These are phyloP conservation scores for Melanotaenia maccullochi DNA, from an alignment of 2,797 vertebrate species.

Conservation along the genomic window DNA sequence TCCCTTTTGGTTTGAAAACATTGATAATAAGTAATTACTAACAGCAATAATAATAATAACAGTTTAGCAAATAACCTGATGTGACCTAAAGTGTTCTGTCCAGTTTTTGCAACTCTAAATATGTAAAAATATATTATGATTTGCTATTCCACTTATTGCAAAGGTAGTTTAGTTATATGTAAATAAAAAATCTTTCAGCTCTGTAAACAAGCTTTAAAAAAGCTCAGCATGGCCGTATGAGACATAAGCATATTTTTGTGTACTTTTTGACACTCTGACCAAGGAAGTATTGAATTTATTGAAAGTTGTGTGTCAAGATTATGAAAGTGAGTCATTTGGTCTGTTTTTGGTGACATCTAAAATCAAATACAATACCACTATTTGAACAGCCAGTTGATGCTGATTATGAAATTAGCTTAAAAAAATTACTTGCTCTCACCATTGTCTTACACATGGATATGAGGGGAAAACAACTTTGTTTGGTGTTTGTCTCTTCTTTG, in stretches of 20 bases:
- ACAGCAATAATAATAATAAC: not conserved
- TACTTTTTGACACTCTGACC: conserved; percentile 43
- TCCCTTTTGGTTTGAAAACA: not conserved
- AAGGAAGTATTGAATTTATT: conserved; percentile 67
- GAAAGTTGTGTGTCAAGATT: conserved; percentile 41
- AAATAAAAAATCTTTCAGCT: not conserved
- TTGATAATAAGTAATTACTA: not conserved
- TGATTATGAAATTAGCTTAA: conserved; percentile 31
- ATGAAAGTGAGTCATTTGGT: not conserved
- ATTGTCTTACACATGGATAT: conserved; percentile 18
- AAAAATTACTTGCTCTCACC: conserved; percentile 51
- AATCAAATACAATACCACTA: conserved; percentile 48
- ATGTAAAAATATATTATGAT: not conserved
- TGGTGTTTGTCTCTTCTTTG: conserved; percentile 39
- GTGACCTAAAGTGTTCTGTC: not conserved
- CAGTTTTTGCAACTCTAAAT: not conserved
- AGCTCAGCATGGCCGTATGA: not conserved
- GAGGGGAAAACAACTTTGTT: not conserved
- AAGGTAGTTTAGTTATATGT: too few species aligned
- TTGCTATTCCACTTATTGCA: too few species aligned
- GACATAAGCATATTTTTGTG: conserved; percentile 51
- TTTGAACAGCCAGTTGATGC: conserved; percentile 43
- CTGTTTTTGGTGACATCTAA: conserved; percentile 39
- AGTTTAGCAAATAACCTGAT: not conserved
- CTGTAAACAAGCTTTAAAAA: not conserved